Evolutionary conservation across 2,113 vertebrate genomes (phyloP).

Genomic region (Chloebia gouldiae): DNA sequence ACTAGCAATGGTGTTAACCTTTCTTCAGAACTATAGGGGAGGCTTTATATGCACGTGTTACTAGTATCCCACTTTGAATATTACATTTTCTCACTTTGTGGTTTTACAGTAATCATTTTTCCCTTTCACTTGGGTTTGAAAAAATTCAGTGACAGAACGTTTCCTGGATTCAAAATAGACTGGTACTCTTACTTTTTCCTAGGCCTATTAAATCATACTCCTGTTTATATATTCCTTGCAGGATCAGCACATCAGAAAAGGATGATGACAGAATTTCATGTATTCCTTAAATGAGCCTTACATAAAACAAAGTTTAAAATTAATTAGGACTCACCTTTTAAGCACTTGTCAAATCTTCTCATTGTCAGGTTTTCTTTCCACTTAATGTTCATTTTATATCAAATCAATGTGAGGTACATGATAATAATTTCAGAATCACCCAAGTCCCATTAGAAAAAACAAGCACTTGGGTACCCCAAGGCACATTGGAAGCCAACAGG

Average conservation of each 20-base stretch:
- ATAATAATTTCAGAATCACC: not conserved
- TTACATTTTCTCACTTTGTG: not conserved
- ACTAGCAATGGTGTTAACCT: not conserved
- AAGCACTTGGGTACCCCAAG: not conserved
- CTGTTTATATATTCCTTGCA: not conserved
- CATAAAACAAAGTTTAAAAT: slow-evolving; percentile 28
- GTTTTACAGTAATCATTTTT: not conserved
- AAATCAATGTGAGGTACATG: not conserved
- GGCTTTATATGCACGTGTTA: not conserved
- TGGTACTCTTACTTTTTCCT: not conserved
- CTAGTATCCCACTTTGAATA: not conserved
- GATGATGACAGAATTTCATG: slow-evolving; percentile 18
- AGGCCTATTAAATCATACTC: not conserved
- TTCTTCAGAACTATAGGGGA: not conserved
- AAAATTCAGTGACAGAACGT: not conserved
- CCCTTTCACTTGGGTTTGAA: not conserved
- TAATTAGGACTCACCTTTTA: not conserved
- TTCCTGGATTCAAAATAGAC: not conserved
- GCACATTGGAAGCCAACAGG: not conserved
- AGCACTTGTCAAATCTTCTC: not conserved
- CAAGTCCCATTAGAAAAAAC: not conserved
- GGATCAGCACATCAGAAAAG: slow-evolving; percentile 15
- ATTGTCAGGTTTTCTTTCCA: not conserved
- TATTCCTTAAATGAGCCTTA: not conserved
- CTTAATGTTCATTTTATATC: not conserved